These are phyloP conservation scores for Aradus depressus DNA, from an alignment of 2,888 invertebrate genomes.

Conservation along the genomic window DNA sequence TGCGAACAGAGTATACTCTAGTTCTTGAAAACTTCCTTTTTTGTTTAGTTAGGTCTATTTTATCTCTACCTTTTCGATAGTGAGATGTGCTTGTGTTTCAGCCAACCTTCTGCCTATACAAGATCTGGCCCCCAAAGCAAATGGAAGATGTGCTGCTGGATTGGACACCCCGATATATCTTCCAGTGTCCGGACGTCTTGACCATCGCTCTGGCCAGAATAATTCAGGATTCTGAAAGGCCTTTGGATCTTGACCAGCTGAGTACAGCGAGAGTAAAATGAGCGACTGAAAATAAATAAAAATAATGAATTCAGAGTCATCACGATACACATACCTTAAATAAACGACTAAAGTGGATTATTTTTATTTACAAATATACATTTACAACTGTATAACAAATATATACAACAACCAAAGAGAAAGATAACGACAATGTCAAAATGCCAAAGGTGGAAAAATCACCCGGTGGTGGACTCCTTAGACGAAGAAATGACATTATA, in stretches of 20 bases:
- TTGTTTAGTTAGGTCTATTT: too few species aligned
- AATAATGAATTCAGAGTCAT: neutral
- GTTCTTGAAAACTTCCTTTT: too few species aligned
- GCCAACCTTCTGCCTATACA: constrained; percentile 76
- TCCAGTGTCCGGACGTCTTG: constrained; percentile 41
- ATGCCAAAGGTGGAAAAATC: too few species aligned
- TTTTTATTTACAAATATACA: too few species aligned
- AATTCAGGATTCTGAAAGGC: constrained; percentile 55
- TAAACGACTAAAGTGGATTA: constrained; percentile 3
- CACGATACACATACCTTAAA: neutral
- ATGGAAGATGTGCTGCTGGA: constrained; percentile 63
- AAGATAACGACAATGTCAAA: too few species aligned
- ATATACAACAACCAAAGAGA: too few species aligned
- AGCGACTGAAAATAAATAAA: constrained; percentile 52
- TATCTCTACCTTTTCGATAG: constrained; percentile 57
- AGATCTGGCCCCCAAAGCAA: constrained; percentile 69
- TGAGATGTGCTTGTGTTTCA: constrained; percentile 57
- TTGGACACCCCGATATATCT: constrained; percentile 40
- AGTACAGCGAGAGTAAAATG: constrained; percentile 71
- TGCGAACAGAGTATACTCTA: too few species aligned
- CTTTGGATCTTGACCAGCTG: constrained; percentile 60
- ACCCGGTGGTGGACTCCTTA: too few species aligned
- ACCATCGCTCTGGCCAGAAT: constrained; percentile 71
- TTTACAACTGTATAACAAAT: too few species aligned
- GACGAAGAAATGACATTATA: too few species aligned